Base-by-base conservation (phyloP, 2,113 vertebrate genomes). In the Symphodus melops region DNA sequence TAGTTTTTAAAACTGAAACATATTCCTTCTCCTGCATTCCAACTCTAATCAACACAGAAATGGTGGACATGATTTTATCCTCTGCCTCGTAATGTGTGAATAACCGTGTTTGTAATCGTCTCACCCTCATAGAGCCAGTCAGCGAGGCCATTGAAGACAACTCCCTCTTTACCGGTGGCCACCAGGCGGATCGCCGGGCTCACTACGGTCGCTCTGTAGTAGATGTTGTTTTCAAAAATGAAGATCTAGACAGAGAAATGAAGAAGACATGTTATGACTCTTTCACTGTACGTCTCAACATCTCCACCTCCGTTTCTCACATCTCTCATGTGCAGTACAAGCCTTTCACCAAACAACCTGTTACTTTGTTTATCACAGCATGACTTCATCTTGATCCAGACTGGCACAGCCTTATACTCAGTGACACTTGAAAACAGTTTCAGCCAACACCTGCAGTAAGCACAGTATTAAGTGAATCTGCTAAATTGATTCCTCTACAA, bases 181-280 rank as follows among this genome's bases (percentile, higher is more conserved):
- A 99, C 96, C 91, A 99, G 94, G 11, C 97, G 97, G 86, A 99
- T 97, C 1, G 97, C 92, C 85, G 96, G 93, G 81, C 95, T 97
- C 46, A 95, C 95, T 16, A 98, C 93, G 1, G 95, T 95, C 0
- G 96, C 86, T 62, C 96, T 95, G 93, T 99, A 99, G 94, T 98
- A 99, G 91, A 99, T 98, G 91, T 99, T 99, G 93, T 99, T 99
- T 90, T 99, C 97, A 87, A 99, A 99, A 88, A 99, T 97, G 91
- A 98, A 99, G 83, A 99, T 95, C 98, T 99, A 89, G 66, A 71
- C 11, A 65, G 39, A 72, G n/a, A 37, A 37, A 62, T 57, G 81
- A 9, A 1, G n/a, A 28, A 58, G 54, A 60, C 11, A 11, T n/a
- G 25, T 41, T 44, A 20, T 71, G 49, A 60, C 12, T 61, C 13